Conservation (phyloP, 2,888 invertebrate species). For the Yponomeuta sedellus region DNA sequence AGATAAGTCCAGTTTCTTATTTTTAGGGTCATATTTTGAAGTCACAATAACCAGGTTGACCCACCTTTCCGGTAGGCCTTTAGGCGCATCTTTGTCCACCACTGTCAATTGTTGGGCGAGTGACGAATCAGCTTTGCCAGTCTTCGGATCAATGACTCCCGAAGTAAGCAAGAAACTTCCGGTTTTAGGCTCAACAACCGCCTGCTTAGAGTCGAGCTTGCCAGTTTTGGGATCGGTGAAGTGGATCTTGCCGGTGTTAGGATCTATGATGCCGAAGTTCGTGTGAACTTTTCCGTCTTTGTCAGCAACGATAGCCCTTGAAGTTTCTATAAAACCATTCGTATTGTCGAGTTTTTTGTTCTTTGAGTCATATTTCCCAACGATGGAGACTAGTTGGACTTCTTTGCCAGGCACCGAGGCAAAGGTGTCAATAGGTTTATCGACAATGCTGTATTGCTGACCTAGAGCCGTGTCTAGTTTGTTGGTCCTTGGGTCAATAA, state of each 20-base stretch:
- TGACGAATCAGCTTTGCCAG: conserved; percentile 79
- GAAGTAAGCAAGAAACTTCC: conserved; percentile 77
- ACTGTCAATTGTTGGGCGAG: conserved; percentile 75
- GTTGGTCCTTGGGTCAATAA: conserved; percentile 76
- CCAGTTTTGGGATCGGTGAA: conserved; percentile 78
- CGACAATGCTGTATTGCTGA: conserved; percentile 78
- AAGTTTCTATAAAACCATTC: conserved; percentile 71
- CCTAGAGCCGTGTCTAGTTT: conserved; percentile 74
- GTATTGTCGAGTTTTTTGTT: conserved; percentile 76
- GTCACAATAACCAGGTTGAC: conserved; percentile 72
- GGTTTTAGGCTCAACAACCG: conserved; percentile 69
- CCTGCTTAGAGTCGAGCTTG: conserved; percentile 78
- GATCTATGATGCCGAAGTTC: conserved; percentile 79
- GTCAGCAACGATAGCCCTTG: conserved; percentile 77
- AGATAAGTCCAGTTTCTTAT: conserved; percentile 66
- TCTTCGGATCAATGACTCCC: conserved; percentile 78
- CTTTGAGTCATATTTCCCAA: conserved; percentile 77
- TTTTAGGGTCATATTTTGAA: conserved; percentile 76
- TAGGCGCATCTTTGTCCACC: conserved; percentile 63
- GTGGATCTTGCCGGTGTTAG: conserved; percentile 74
- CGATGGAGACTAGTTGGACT: conserved; percentile 76
- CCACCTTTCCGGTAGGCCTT: conserved; percentile 65
- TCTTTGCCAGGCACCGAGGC: conserved; percentile 59
- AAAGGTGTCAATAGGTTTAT: conserved; percentile 72
- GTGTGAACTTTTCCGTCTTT: conserved; percentile 83